A percentile compares a stretch with the other conserved stretches of the same genome.
Evolutionary conservation across 1,140 invertebrate genomes (phyloP).

Genomic region (Microvelia longipes): DNA sequence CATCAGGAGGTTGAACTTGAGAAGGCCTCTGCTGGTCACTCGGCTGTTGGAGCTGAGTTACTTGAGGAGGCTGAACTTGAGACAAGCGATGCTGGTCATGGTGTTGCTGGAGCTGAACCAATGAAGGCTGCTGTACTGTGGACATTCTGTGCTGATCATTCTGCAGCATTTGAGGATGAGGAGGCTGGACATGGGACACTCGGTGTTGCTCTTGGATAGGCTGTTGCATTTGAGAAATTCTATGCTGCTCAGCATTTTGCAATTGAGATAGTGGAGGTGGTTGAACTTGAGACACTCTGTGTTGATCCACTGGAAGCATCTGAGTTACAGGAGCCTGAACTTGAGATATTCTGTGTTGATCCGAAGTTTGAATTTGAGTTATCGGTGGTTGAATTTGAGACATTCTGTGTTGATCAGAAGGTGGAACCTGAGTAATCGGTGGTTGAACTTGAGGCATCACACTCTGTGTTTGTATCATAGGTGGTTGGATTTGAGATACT

Average conservation of each 20-base stretch:
- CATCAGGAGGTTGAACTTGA: constrained; percentile 1
- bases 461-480: no score
- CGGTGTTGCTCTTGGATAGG: not conserved
- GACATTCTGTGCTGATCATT: constrained; percentile 6
- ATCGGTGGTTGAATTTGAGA: constrained; percentile 6
- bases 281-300: not conserved
- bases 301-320: not conserved
- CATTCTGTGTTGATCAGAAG: constrained; percentile 1
- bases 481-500: constrained; percentile 7
- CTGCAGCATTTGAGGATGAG: not conserved
- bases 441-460: not conserved
- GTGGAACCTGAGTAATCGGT: not conserved
- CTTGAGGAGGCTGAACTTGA: not conserved
- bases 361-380: constrained; percentile 1
- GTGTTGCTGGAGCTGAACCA: not conserved
- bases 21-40: constrained; percentile 1
- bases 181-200: not conserved
- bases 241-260: constrained; percentile 1
- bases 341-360: not conserved
- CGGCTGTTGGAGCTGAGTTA: not conserved
- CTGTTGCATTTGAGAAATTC: constrained; percentile 6
- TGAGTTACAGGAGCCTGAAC: not conserved
- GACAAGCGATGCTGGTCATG: not conserved
- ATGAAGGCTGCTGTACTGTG: not conserved
- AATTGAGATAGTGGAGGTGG: not conserved